These are phyloP conservation scores for Oryctes rhinoceros DNA, from an alignment of 1,140 invertebrate genomes.

Conservation along the genomic window DNA sequence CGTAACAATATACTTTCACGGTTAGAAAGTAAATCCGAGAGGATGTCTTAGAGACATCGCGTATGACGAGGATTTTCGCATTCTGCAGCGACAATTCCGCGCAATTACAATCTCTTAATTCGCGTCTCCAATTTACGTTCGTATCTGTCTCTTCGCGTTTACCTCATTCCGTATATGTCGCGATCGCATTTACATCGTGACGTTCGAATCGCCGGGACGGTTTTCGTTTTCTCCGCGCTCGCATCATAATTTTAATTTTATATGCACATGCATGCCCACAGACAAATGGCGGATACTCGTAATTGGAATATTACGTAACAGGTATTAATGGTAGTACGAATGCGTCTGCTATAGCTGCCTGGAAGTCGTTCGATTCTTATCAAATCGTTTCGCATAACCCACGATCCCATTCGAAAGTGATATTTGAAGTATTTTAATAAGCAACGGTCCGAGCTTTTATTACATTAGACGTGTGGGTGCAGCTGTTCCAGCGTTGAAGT, in stretches of 20 bases:
- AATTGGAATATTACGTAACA: conserved; percentile 22
- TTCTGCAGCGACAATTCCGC: not conserved
- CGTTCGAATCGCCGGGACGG: not conserved
- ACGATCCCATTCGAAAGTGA: not conserved
- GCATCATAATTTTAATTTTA: conserved; percentile 20
- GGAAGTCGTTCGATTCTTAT: conserved; percentile 1
- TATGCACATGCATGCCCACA: not conserved
- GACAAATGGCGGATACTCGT: not conserved
- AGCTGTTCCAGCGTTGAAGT: not conserved
- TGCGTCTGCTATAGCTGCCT: not conserved
- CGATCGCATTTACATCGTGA: conserved; percentile 15
- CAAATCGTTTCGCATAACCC: not conserved
- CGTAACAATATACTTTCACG: not conserved
- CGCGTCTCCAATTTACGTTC: conserved; percentile 17
- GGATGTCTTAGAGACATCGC: not conserved
- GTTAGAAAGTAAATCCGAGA: not conserved
- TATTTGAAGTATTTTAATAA: conserved; percentile 9
- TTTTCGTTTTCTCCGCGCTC: not conserved
- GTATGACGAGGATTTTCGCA: conserved; percentile 6
- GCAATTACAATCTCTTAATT: conserved; percentile 25
- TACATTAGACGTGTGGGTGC: not conserved
- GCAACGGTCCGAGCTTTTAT: not conserved
- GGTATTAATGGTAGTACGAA: not conserved
- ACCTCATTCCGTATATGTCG: conserved; percentile 10
- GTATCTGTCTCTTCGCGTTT: not conserved